These are phyloP conservation scores for Pangasius mekongensis DNA, from an alignment of 2,797 vertebrate genomes.

Conservation along the genomic window DNA sequence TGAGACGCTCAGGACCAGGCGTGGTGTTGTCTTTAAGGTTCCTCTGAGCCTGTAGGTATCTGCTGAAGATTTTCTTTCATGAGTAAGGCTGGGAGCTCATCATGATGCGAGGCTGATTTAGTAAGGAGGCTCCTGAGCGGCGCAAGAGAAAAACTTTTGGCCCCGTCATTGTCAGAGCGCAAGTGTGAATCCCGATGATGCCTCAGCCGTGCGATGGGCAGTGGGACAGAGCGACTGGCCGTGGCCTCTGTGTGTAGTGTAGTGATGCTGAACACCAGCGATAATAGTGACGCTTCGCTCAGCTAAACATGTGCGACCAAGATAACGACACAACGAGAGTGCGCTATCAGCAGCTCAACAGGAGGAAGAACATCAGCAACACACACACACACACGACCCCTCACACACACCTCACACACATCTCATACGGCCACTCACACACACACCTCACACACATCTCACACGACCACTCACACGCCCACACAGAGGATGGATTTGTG, in stretches of 20 bases:
- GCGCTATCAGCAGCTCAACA: constrained; percentile 48
- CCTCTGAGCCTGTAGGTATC: neutral
- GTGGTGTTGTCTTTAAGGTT: neutral
- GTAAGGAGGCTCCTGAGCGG: neutral
- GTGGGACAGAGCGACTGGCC: neutral
- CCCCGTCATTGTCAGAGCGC: neutral
- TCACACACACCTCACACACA: neutral
- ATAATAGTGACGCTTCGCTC: neutral
- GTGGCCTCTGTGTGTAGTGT: neutral
- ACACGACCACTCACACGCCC: neutral
- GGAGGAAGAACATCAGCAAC: constrained; percentile 29
- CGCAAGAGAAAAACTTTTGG: neutral
- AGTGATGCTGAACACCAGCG: neutral
- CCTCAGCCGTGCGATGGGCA: neutral
- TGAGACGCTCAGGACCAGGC: neutral
- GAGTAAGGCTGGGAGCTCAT: neutral
- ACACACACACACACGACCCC: neutral
- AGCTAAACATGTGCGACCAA: neutral
- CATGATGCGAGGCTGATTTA: neutral
- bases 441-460: neutral
- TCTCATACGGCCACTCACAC: too few relatives aligned
- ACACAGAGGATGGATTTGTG: neutral
- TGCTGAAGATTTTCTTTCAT: neutral
- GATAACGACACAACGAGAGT: constrained; percentile 23
- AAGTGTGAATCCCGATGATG: neutral